Percentiles rank a stretch among this genome's conserved stretches.
These are phyloP conservation scores for Zygogramma bicolorata DNA, from an alignment of 2,888 invertebrate species.

Conservation along the genomic window DNA sequence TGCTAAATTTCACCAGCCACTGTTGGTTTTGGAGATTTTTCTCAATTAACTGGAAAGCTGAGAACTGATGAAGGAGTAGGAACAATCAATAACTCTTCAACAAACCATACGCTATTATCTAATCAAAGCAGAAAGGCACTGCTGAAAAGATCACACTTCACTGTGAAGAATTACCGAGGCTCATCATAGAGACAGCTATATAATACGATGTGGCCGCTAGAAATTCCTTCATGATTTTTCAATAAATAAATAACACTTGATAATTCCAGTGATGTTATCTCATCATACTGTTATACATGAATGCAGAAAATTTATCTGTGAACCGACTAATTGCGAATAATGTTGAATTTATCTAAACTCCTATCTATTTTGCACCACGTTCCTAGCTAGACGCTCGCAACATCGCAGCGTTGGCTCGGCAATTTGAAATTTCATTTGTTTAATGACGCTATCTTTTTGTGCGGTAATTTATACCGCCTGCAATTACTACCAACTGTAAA, in stretches of 20 bases:
- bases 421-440: slow-evolving; percentile 45
- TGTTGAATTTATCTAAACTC: slow-evolving; percentile 56
- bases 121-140: neutral
- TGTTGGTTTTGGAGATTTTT: too few species aligned
- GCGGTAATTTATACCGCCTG: slow-evolving; percentile 31
- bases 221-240: slow-evolving; percentile 17
- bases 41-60: too few species aligned
- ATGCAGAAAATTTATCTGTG: slow-evolving; percentile 52
- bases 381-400: slow-evolving; percentile 35
- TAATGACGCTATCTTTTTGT: slow-evolving; percentile 39
- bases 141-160: neutral
- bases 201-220: neutral
- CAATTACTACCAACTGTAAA: slow-evolving; percentile 31
- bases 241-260: slow-evolving; percentile 39
- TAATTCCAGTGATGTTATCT: slow-evolving; percentile 30
- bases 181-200: slow-evolving; percentile 4
- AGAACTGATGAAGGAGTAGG: too few species aligned
- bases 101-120: neutral
- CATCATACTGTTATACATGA: slow-evolving; percentile 14
- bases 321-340: slow-evolving; percentile 60
- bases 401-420: slow-evolving; percentile 35
- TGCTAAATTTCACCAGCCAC: too few species aligned
- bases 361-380: slow-evolving; percentile 44
- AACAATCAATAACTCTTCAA: neutral
- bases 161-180: neutral